A percentile compares a stretch with the other conserved stretches of the same genome.
These are phyloP conservation scores for Pseudococcus longispinus DNA, from an alignment of 2,888 invertebrate species.

Conservation along the genomic window DNA sequence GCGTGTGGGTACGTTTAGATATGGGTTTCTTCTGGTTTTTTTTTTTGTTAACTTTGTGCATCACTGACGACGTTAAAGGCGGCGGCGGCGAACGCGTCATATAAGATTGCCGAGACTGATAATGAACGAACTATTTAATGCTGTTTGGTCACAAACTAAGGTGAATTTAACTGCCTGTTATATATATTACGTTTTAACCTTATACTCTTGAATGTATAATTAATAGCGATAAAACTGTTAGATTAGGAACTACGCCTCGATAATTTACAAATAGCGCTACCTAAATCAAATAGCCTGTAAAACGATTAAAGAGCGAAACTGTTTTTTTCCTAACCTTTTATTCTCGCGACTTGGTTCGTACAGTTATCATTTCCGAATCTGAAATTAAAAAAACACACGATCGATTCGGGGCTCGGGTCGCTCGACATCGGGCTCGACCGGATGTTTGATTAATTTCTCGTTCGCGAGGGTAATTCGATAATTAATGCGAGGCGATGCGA, in stretches of 20 bases:
- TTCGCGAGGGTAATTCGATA: neutral
- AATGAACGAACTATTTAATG: conserved; percentile 50
- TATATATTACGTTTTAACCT: conserved; percentile 43
- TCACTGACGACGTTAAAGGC: conserved; percentile 8
- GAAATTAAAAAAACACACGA: neutral
- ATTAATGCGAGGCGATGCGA: neutral
- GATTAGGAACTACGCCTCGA: conserved; percentile 52
- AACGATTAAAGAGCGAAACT: conserved; percentile 46
- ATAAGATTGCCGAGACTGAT: conserved; percentile 42
- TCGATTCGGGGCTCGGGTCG: neutral
- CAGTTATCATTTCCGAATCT: conserved; percentile 4
- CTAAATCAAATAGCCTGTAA: conserved; percentile 50
- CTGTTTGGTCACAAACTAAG: conserved; percentile 46
- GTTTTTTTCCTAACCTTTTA: neutral
- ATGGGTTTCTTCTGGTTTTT: neutral
- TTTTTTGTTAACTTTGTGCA: conserved; percentile 5
- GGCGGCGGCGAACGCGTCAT: conserved; percentile 28
- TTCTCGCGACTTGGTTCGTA: neutral
- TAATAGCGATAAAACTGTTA: conserved; percentile 54
- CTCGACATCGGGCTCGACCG: neutral
- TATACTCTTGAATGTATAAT: conserved; percentile 47
- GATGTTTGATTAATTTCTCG: neutral
- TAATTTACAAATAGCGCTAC: conserved; percentile 51
- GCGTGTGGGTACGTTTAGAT: neutral
- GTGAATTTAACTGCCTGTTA: conserved; percentile 32